phyloP scores from a whole-genome alignment of 1,140 invertebrate species.

The Helicoverpa armigera region DNA sequence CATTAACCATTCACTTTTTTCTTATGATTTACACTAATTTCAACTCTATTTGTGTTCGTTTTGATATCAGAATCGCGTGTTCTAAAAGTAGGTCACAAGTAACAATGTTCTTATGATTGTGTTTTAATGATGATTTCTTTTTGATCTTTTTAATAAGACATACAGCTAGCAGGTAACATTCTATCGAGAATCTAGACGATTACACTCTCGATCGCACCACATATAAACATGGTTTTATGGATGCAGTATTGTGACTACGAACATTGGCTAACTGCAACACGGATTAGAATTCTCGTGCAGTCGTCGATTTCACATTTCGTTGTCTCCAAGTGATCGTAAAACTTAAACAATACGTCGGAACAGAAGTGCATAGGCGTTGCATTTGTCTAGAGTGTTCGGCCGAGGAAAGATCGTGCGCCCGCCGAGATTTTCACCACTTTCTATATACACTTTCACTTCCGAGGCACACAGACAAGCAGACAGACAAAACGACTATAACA shows the following conservation, averaged over 20 bases:
- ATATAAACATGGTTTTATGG: not conserved
- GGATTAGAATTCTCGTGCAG: slow-evolving; percentile 31
- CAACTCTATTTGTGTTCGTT: slow-evolving; percentile 49
- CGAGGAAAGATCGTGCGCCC: slow-evolving; percentile 50
- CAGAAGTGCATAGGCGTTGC: slow-evolving; percentile 55
- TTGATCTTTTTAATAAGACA: slow-evolving; percentile 54
- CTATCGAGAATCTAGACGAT: slow-evolving; percentile 4
- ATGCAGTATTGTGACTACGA: not conserved
- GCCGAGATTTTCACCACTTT: slow-evolving; percentile 62
- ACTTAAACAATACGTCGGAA: slow-evolving; percentile 21
- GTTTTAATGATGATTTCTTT: slow-evolving; percentile 64
- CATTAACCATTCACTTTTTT: slow-evolving; percentile 61
- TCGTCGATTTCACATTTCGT: slow-evolving; percentile 38
- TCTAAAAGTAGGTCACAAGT: slow-evolving; percentile 58
- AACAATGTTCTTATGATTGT: slow-evolving; percentile 57
- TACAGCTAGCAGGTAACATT: slow-evolving; percentile 3
- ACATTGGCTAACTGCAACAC: not conserved
- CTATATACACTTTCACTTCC: slow-evolving; percentile 69
- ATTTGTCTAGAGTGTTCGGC: slow-evolving; percentile 53
- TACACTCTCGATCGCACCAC: not conserved
- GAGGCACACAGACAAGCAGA: slow-evolving; percentile 51
- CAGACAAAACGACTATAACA: slow-evolving; percentile 63
- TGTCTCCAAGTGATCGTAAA: slow-evolving; percentile 19
- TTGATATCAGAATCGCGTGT: slow-evolving; percentile 50
- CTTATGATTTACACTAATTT: slow-evolving; percentile 39